phyloP scores from a whole-genome alignment of 2,888 invertebrate genomes.

The Agonopterix arenella region DNA sequence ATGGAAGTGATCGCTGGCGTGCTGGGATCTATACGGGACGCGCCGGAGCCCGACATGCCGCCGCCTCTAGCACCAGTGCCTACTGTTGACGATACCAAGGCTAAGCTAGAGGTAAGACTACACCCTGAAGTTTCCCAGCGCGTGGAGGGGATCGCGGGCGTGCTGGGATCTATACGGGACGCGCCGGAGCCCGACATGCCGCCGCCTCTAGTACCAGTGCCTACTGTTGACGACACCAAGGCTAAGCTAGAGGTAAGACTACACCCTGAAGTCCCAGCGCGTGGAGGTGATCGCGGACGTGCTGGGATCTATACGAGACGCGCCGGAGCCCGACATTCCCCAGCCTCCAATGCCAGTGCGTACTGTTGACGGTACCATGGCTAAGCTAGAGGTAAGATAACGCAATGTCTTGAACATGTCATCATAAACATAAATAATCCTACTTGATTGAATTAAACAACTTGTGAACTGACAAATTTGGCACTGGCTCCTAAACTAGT shows the following conservation, averaged over 20 bases:
- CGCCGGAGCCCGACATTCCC: slow-evolving; percentile 48
- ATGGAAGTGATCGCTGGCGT: slow-evolving; percentile 72
- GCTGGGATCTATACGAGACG: slow-evolving; percentile 75
- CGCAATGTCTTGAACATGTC: too few relatives aligned
- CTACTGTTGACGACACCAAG: slow-evolving; percentile 45
- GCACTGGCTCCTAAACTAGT: too few relatives aligned
- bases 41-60: slow-evolving; percentile 48
- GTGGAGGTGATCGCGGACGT: slow-evolving; percentile 72
- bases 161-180: slow-evolving; percentile 75
- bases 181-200: slow-evolving; percentile 54
- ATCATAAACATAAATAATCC: too few relatives aligned
- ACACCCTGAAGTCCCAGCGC: slow-evolving; percentile 43
- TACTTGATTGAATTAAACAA: too few relatives aligned
- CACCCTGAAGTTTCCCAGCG: slow-evolving; percentile 47
- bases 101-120: slow-evolving; percentile 38
- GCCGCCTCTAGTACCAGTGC: slow-evolving; percentile 21
- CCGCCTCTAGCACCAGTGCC: slow-evolving; percentile 18
- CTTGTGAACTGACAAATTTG: too few relatives aligned
- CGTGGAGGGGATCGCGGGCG: slow-evolving; percentile 69
- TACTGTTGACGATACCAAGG: slow-evolving; percentile 44
- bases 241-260: slow-evolving; percentile 38
- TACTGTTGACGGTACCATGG: slow-evolving; percentile 43
- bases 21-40: slow-evolving; percentile 75
- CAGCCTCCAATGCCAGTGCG: slow-evolving; percentile 21
- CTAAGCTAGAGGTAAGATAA: slow-evolving; percentile 42